Conservation (phyloP, 2,888 invertebrate genomes). For the Archips xylosteana region DNA sequence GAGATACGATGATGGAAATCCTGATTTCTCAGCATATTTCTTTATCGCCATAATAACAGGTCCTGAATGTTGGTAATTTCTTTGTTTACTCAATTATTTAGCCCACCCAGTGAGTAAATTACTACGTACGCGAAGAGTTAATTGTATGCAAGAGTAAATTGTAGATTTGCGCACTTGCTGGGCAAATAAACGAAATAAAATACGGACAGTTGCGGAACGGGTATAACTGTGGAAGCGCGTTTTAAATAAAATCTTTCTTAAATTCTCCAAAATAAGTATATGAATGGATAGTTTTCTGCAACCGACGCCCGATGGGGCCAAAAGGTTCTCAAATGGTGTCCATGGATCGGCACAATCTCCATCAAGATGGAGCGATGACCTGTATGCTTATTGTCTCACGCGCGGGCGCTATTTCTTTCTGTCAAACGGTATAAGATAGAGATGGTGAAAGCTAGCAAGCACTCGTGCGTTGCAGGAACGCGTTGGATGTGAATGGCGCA, state of each 20-base stretch:
- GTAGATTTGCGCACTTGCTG: slow-evolving; percentile 7
- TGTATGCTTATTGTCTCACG: too few species aligned
- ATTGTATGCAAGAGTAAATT: slow-evolving; percentile 28
- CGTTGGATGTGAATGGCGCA: too few species aligned
- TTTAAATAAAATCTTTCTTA: neutral
- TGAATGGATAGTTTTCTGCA: too few species aligned
- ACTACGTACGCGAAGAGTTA: slow-evolving; percentile 34
- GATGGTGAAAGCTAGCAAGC: too few species aligned
- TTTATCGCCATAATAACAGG: slow-evolving; percentile 5
- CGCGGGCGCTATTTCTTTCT: too few species aligned
- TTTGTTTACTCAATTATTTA: slow-evolving; percentile 23
- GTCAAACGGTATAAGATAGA: too few species aligned
- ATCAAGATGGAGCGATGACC: too few species aligned
- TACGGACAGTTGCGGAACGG: neutral
- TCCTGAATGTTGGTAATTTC: slow-evolving; percentile 10
- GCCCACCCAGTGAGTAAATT: slow-evolving; percentile 40
- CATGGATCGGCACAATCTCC: too few species aligned
- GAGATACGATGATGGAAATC: neutral
- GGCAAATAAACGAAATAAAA: slow-evolving; percentile 33
- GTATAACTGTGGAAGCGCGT: neutral
- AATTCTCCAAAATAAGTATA: neutral
- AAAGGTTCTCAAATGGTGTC: too few species aligned
- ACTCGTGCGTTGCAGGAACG: too few species aligned
- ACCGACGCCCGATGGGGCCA: too few species aligned
- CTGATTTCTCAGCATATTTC: slow-evolving; percentile 1